These are phyloP conservation scores for Ammodytes dubius DNA, from an alignment of 2,113 vertebrate species.

Conservation along the genomic window DNA sequence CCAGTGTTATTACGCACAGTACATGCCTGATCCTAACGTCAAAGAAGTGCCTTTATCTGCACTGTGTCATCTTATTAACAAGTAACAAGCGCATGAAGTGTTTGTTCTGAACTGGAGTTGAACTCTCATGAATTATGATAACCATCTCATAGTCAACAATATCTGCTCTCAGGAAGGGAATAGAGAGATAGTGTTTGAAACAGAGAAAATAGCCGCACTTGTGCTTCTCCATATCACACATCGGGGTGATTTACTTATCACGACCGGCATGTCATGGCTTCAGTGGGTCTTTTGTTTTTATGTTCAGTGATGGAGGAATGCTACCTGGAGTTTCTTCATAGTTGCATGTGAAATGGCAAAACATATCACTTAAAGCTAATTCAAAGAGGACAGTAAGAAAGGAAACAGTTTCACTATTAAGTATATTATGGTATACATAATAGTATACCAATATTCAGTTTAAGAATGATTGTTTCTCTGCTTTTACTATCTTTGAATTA, in stretches of 20 bases:
- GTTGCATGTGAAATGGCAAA: constrained; percentile 29
- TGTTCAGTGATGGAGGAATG: constrained; percentile 40
- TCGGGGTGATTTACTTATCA: constrained; percentile 72
- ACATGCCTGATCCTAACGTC: constrained; percentile 66
- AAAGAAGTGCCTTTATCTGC: constrained; percentile 57
- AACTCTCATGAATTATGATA: constrained; percentile 79
- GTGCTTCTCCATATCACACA: constrained; percentile 63
- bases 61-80: constrained; percentile 71
- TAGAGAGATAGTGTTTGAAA: constrained; percentile 73
- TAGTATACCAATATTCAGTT: not conserved
- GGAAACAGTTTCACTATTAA: constrained; percentile 4
- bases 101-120: constrained; percentile 77
- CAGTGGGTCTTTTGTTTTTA: constrained; percentile 63
- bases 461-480: not conserved
- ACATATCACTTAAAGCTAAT: constrained; percentile 28
- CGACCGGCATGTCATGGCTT: constrained; percentile 47
- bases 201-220: constrained; percentile 69
- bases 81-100: constrained; percentile 72
- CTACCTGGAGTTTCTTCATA: constrained; percentile 15
- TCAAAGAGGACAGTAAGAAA: constrained; percentile 17
- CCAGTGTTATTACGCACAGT: constrained; percentile 34
- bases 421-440: not conserved
- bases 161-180: constrained; percentile 70
- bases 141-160: constrained; percentile 76
- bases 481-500: not conserved